Conservation (phyloP, 92 coral and sea anemone species). For the Chrysogorgia sp. region DNA sequence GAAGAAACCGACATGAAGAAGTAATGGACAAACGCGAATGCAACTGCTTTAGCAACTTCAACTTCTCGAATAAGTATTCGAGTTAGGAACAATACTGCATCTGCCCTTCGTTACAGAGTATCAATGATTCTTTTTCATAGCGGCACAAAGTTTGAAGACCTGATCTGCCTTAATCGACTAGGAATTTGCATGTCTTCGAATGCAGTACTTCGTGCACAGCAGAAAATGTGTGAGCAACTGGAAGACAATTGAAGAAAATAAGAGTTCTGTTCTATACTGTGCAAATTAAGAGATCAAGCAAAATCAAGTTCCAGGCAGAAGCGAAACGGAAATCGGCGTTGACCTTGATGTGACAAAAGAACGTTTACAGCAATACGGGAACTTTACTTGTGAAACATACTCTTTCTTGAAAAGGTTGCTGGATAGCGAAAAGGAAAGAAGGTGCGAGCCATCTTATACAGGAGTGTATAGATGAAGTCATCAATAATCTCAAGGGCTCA, state of each 20-base stretch:
- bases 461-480: no score
- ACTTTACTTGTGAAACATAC: no score
- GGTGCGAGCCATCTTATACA: no score
- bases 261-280: constrained; percentile 1
- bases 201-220: constrained; percentile 37
- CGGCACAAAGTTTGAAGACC: constrained; percentile 51
- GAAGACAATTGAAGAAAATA: constrained; percentile 39
- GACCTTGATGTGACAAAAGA: no score
- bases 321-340: not conserved
- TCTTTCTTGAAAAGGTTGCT: no score
- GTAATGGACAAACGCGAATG: not conserved
- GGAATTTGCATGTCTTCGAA: constrained; percentile 65
- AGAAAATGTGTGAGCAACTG: constrained; percentile 41
- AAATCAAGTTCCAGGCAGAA: constrained; percentile 23
- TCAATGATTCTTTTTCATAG: constrained; percentile 65
- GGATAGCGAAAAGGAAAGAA: no score
- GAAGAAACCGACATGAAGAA: not conserved
- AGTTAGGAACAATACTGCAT: constrained; percentile 29
- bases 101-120: constrained; percentile 65
- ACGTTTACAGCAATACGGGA: no score
- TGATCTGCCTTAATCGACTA: constrained; percentile 55
- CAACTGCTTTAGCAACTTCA: constrained; percentile 27
- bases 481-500: no score
- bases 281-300: constrained; percentile 33
- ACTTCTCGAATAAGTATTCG: not conserved